These are phyloP conservation scores for Acromyrmex echinatior DNA, from an alignment of 1,140 invertebrate species.

Conservation along the genomic window DNA sequence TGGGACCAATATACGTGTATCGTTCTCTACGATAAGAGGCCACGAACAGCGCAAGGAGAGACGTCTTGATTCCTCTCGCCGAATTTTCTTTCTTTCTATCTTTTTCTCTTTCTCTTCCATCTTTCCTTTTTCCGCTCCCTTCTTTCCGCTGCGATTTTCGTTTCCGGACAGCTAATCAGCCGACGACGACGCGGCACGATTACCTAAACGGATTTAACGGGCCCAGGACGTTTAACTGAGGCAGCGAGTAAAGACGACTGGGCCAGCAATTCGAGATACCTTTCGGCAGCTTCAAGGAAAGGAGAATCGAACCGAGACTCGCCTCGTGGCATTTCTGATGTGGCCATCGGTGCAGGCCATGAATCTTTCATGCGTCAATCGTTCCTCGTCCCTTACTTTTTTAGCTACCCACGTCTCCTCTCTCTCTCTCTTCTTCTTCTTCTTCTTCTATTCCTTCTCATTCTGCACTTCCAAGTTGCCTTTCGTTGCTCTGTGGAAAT, in stretches of 20 bases:
- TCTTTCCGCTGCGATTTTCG: conserved; percentile 66
- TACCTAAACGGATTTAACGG: conserved; percentile 74
- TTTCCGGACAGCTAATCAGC: conserved; percentile 78
- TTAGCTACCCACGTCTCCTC: background rate
- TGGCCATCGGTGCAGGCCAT: conserved; percentile 78
- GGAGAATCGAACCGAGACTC: conserved; percentile 70
- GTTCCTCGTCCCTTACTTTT: conserved; percentile 55
- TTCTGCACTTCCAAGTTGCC: conserved; percentile 3
- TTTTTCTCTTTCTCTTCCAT: background rate
- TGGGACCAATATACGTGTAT: conserved; percentile 74
- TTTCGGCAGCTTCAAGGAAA: conserved; percentile 70
- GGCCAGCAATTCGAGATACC: conserved; percentile 70
- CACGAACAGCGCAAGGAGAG: conserved; percentile 35
- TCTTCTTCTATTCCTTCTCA: conserved; percentile 5
- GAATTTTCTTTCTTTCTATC: conserved; percentile 35
- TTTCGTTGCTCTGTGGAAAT: conserved; percentile 54
- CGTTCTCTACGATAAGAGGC: conserved; percentile 70
- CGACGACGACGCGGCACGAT: conserved; percentile 70
- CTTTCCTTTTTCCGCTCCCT: background rate
- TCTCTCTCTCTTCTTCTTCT: background rate
- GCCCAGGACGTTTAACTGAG: conserved; percentile 60
- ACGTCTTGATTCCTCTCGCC: conserved; percentile 67
- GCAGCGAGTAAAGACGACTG: conserved; percentile 38
- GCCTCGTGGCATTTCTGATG: conserved; percentile 77
- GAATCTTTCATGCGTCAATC: conserved; percentile 82